phyloP scores from a whole-genome alignment of 92 coral and sea anemone species.

The Montipora capitata region DNA sequence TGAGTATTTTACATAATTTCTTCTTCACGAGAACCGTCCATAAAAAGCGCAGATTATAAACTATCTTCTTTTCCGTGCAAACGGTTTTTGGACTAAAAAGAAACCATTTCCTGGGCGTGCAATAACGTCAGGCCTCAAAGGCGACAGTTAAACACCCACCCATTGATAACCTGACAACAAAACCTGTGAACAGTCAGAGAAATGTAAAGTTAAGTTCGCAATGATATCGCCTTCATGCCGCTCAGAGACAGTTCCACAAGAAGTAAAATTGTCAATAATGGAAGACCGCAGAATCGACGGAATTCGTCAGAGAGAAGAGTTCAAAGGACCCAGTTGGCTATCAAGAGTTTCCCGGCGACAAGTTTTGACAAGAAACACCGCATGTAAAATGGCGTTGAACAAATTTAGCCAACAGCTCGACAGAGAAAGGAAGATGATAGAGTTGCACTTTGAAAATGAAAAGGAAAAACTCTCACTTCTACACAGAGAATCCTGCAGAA shows the following conservation, averaged over 20 bases:
- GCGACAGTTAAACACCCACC: background rate
- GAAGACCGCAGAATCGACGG: background rate
- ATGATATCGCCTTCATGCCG: too few species aligned
- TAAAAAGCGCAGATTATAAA: too few species aligned
- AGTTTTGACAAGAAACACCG: conserved; percentile 78
- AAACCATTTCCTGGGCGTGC: background rate
- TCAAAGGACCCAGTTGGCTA: conserved; percentile 3
- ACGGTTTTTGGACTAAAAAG: background rate
- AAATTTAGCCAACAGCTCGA: conserved; percentile 77
- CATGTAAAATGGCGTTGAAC: conserved; percentile 62
- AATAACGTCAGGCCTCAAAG: background rate
- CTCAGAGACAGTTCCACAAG: too few species aligned
- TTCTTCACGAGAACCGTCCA: too few species aligned
- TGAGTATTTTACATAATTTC: too few species aligned
- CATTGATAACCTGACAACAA: background rate
- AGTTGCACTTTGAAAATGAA: conserved; percentile 41
- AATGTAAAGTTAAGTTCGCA: too few species aligned
- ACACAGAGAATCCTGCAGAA: background rate
- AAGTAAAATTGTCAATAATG: background rate
- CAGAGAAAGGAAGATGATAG: conserved; percentile 70
- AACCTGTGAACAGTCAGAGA: background rate
- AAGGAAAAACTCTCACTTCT: conserved; percentile 19
- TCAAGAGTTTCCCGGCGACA: conserved; percentile 46
- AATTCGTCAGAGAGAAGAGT: background rate
- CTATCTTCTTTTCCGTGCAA: background rate